A percentile compares a stretch with the other conserved stretches of the same genome.
These are phyloP conservation scores for Paratilapia polleni DNA, from an alignment of 2,113 vertebrate genomes.

Conservation along the genomic window DNA sequence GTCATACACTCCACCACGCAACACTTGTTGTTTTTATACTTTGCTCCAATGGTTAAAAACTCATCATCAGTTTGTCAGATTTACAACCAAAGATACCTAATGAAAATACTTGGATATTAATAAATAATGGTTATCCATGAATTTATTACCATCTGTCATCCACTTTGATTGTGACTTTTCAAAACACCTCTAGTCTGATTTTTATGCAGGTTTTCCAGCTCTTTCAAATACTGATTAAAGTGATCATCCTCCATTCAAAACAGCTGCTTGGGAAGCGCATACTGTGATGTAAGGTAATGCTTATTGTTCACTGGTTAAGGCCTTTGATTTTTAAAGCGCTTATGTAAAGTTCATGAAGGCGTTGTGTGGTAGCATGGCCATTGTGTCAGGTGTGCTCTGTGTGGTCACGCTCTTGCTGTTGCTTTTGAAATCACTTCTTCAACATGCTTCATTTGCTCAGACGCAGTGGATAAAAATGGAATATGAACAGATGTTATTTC, in stretches of 20 bases:
- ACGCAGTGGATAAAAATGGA: slow-evolving; percentile 15
- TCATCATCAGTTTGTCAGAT: neutral
- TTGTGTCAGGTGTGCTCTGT: slow-evolving; percentile 21
- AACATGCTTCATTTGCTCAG: slow-evolving; percentile 7
- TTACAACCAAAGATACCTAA: slow-evolving; percentile 61
- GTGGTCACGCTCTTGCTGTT: neutral
- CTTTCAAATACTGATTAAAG: neutral
- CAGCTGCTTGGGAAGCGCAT: neutral
- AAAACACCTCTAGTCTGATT: neutral
- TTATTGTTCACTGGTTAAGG: slow-evolving; percentile 11
- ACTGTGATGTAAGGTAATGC: neutral
- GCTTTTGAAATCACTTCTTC: slow-evolving; percentile 1
- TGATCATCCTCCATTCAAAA: neutral
- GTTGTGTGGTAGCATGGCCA: neutral
- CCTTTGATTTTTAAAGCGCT: neutral
- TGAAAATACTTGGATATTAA: neutral
- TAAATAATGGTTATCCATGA: neutral
- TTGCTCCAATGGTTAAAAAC: neutral
- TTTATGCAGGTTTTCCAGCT: neutral
- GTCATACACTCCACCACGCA: neutral
- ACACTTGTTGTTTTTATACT: neutral
- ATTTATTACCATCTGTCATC: neutral
- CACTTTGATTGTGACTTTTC: neutral
- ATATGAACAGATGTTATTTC: neutral
- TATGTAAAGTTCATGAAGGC: slow-evolving; percentile 3